Base-by-base conservation (phyloP, 2,113 vertebrate genomes). In the Gymnobelideus leadbeateri region DNA sequence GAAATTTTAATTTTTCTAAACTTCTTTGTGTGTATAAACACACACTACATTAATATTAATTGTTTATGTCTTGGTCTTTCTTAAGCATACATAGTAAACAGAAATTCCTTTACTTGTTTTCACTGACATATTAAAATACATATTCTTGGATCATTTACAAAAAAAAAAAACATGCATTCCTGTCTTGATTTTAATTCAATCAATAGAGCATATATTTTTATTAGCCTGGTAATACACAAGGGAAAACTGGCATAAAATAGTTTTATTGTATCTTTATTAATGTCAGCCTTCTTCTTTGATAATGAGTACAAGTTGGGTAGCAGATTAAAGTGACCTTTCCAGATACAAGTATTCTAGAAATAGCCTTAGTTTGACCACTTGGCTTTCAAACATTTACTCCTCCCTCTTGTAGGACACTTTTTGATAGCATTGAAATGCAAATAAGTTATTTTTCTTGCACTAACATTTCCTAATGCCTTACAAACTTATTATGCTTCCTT, bases 231-330 rank as follows among this genome's bases (percentile, higher is more conserved):
- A 97, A 54, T 92, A 90, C 93, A 26, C 93, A 84, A 57, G 96
- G 96, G 97, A 96, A 92, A 96, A 91, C 93, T 93, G 96, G 97
- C 97, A 97, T 98, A 98, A 97, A 98, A 97, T 93, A 98, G 98
- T 98, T 99, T 99, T 98, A 98, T 97, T 98, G 96, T 98, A 98
- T 98, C 98, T 99, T 98, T 98, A 98, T 99, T 99, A 99, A 98
- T 98, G 96, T 97, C 92, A 95, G 96, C 97, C 98, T 98, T 97
- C 98, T 98, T 97, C 97, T 19, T 91, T 98, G 98, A 97, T 99
- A 98, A 99, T 99, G 98, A 99, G 96, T 95, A 97, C 98, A 99
- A 99, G 99, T 98, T 98, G 97, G 93, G 96, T 95, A 96, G 98
- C 97, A 97, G 98, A 98, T 97, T 93, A 3, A 97, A 97, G 96